phyloP scores from a whole-genome alignment of 64 coral and sea anemone genomes.

The Pocillopora verrucosa region DNA sequence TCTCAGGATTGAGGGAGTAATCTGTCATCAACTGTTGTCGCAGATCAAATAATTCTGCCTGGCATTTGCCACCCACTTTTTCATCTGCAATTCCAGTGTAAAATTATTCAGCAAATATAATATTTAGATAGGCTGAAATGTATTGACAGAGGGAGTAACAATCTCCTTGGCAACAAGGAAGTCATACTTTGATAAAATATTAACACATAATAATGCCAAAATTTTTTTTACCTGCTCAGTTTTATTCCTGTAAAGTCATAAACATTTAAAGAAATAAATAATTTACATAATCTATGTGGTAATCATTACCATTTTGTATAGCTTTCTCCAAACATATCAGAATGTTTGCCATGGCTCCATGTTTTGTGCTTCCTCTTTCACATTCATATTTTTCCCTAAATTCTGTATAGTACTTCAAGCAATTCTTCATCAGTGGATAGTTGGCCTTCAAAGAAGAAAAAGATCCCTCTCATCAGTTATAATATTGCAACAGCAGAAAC shows the following conservation, averaged over 20 bases:
- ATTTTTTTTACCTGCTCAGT: neutral
- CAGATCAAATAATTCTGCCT: conserved; percentile 75
- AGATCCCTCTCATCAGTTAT: too few relatives aligned
- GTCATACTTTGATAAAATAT: too few relatives aligned
- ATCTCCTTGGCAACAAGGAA: too few relatives aligned
- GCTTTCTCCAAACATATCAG: conserved; percentile 60
- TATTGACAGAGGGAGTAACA: too few relatives aligned
- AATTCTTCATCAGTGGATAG: conserved; percentile 53
- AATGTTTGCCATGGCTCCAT: conserved; percentile 53
- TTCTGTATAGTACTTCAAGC: conserved; percentile 18
- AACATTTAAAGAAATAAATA: neutral
- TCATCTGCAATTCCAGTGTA: conserved; percentile 34
- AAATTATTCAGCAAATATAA: too few relatives aligned
- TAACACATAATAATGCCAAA: neutral
- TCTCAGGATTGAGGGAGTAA: conserved; percentile 85
- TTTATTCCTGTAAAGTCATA: too few relatives aligned
- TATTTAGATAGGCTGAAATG: too few relatives aligned
- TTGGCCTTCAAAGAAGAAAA: conserved; percentile 32
- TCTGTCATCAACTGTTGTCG: conserved; percentile 90
- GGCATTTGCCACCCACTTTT: conserved; percentile 76
- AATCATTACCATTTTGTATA: conserved; percentile 47
- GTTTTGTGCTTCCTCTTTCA: conserved; percentile 34
- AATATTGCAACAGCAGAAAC: too few relatives aligned
- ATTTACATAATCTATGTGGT: neutral
- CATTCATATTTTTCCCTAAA: conserved; percentile 46